Evolutionary conservation across 2,113 vertebrate genomes (phyloP).

Genomic region (Stegastes partitus): DNA sequence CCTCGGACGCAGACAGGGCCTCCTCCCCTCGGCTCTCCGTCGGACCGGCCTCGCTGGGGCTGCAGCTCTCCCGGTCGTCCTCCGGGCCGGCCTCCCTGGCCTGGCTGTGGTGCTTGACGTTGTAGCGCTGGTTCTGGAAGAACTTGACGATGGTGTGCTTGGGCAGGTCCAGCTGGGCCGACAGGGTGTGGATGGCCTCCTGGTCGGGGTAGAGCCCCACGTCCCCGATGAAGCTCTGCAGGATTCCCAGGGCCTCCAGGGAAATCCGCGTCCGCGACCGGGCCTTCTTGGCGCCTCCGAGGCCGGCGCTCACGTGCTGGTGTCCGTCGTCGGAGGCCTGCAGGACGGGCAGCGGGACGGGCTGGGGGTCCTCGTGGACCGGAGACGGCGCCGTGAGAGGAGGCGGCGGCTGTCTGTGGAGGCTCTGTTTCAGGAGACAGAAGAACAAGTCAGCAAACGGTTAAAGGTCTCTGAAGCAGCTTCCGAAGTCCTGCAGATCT

Average conservation of each 20-base stretch:
- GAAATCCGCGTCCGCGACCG: constrained; percentile 95
- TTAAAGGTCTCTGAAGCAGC: no score
- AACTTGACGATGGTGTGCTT: constrained; percentile 99
- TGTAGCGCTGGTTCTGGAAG: constrained; percentile 98
- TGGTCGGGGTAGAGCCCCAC: constrained; percentile 97
- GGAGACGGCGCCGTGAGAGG: constrained; percentile 89
- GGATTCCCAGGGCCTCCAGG: constrained; percentile 94
- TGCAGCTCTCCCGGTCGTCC: constrained; percentile 51
- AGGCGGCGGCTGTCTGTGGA: constrained; percentile 89
- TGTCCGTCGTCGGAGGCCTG: constrained; percentile 78
- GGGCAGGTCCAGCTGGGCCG: constrained; percentile 96
- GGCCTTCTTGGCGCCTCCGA: constrained; percentile 86
- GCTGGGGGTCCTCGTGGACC: constrained; percentile 87
- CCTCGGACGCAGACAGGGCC: constrained; percentile 89
- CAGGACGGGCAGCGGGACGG: constrained; percentile 70
- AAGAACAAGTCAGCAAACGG: not conserved
- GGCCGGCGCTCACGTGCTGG: constrained; percentile 44
- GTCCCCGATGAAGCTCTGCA: constrained; percentile 97
- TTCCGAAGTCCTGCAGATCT: no score
- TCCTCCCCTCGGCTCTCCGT: constrained; percentile 89
- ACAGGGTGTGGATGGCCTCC: constrained; percentile 97
- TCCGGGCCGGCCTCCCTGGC: constrained; percentile 86
- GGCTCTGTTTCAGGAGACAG: constrained; percentile 75
- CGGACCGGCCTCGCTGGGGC: constrained; percentile 81
- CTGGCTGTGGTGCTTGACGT: constrained; percentile 93